Conservation (phyloP, 2,888 invertebrate species). For the Drosophila emarginata region DNA sequence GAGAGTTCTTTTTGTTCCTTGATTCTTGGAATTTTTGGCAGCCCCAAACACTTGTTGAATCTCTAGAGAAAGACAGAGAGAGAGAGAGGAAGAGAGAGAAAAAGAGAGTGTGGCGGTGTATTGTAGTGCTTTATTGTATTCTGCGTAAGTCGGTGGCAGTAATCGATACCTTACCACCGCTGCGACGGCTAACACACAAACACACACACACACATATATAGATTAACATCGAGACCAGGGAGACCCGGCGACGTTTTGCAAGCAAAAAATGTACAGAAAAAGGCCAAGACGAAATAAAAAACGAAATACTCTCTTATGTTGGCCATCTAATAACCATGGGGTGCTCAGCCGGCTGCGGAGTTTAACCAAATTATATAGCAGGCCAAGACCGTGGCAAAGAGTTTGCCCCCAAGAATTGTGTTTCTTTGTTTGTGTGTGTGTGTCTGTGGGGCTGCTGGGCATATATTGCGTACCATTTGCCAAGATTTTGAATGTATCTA, state of each 20-base stretch:
- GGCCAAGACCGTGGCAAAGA: conserved; percentile 40
- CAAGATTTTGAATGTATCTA: neutral
- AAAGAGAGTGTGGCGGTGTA: neutral
- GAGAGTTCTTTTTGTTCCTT: conserved; percentile 33
- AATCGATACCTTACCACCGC: conserved; percentile 69
- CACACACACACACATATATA: conserved; percentile 41
- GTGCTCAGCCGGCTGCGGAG: conserved; percentile 52
- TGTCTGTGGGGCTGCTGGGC: conserved; percentile 2
- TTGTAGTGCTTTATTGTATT: conserved; percentile 53
- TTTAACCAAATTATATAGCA: conserved; percentile 72
- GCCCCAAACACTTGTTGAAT: conserved; percentile 62
- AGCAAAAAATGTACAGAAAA: conserved; percentile 23
- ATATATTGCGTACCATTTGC: conserved; percentile 6
- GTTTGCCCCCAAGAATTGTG: conserved; percentile 24
- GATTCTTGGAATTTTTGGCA: conserved; percentile 63
- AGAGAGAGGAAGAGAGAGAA: too few relatives aligned
- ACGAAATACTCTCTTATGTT: conserved; percentile 46
- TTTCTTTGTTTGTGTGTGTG: neutral
- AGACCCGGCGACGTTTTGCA: conserved; percentile 59
- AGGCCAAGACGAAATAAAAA: conserved; percentile 19
- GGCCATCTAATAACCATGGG: conserved; percentile 76
- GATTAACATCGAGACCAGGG: conserved; percentile 61
- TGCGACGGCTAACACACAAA: conserved; percentile 25
- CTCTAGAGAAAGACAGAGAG: conserved; percentile 2
- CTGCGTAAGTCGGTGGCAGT: conserved; percentile 74